Base-by-base conservation (phyloP, 2,113 vertebrate genomes). In the Dolichotis patagonum region DNA sequence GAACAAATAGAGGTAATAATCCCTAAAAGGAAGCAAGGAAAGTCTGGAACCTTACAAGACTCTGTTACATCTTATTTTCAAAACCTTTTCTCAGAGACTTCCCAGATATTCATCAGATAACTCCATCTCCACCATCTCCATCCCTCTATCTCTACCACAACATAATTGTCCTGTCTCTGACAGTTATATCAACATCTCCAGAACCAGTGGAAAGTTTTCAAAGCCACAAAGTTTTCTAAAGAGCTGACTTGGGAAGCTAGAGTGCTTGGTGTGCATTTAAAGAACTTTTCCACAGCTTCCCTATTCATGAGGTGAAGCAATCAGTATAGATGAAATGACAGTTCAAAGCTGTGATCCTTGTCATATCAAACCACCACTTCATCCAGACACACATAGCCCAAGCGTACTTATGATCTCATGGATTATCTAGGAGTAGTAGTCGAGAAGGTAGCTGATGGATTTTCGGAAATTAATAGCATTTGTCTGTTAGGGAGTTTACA, bases 171-270 rank as follows among this genome's bases (percentile, higher is more conserved):
- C 26, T 41, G 16, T 41, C 54, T 93, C 75, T 92, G 80, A 95
- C 95, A 95, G 91, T 95, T 93, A 93, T 84, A 49, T 3, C 60
- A 54, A 85, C 46, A 63, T 92, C 82, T 92, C 87, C 86, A 73
- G 69, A 96, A 88, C 14, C 9, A 35, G 0, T 97, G 97, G 96
- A 97, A 98, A 97, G 6, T 65, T 97, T 98, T 94, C 77, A 96
- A 75, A 95, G 35, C 58, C 56, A 80, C 82, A 12, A 88, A 97
- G 88, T 98, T 98, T 98, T 97, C 97, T 95, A 84, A 96, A 92
- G 96, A 71, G 82, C 96, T 96, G 87, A 95, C 88, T 83, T 83
- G 87, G 81, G 41, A 82, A 85, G 75, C 28, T 90, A 38, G 35
- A 62, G 86, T 83, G 90, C 82, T 88, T 85, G 82, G 54, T 90